These are phyloP conservation scores for Hipparchia semele DNA, from an alignment of 2,888 invertebrate genomes.

Conservation along the genomic window DNA sequence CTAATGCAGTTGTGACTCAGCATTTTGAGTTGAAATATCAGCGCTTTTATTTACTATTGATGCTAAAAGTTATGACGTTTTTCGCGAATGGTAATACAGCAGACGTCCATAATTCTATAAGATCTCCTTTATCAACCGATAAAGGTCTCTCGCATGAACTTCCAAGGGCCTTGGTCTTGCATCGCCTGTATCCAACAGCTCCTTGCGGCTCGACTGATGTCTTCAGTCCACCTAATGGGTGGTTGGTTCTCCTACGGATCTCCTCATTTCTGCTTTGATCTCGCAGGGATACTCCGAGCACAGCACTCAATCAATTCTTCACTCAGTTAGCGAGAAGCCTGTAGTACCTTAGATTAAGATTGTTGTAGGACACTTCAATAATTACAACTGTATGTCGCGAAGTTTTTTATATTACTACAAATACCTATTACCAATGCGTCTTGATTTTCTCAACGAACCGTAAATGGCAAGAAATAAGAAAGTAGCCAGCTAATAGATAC, in stretches of 20 bases:
- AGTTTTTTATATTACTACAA: constrained; percentile 56
- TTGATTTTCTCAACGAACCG: constrained; percentile 76
- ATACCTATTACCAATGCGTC: constrained; percentile 64
- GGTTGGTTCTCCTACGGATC: too few relatives aligned
- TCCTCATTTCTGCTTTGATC: too few relatives aligned
- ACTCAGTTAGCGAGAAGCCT: too few relatives aligned
- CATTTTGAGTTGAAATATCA: constrained; percentile 8
- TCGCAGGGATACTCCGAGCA: too few relatives aligned
- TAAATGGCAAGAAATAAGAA: constrained; percentile 80
- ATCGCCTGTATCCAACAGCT: too few relatives aligned
- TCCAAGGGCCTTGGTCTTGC: too few relatives aligned
- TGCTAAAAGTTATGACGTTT: not conserved
- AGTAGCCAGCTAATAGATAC: constrained; percentile 80
- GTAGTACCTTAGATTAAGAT: not conserved
- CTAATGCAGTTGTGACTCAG: constrained; percentile 22
- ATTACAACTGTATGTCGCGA: constrained; percentile 24
- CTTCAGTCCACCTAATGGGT: too few relatives aligned
- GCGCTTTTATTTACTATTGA: not conserved
- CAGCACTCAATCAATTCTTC: too few relatives aligned
- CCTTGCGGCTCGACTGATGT: too few relatives aligned
- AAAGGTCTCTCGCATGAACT: too few relatives aligned
- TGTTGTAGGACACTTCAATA: constrained; percentile 5
- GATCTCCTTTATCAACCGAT: too few relatives aligned
- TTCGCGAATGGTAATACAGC: not conserved
- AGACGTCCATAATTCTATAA: too few relatives aligned